phyloP scores from a whole-genome alignment of 1,140 invertebrate species.

The Procambarus virginalis region DNA sequence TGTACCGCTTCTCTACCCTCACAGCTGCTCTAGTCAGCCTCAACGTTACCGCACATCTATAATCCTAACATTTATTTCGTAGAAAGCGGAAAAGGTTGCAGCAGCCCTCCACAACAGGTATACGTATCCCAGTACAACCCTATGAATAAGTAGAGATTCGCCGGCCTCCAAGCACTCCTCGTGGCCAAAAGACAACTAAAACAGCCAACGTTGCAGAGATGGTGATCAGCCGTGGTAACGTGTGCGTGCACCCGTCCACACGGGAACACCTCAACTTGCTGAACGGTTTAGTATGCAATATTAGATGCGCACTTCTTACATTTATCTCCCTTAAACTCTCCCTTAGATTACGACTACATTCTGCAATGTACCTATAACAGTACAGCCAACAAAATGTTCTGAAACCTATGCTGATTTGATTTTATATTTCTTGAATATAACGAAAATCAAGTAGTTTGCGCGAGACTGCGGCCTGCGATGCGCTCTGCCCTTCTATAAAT shows the following conservation, averaged over 20 bases:
- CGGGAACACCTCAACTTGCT: neutral
- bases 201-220: slow-evolving; percentile 6
- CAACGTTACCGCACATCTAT: slow-evolving; percentile 44
- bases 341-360: neutral
- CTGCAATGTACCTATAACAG: neutral
- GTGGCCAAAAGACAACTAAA: neutral
- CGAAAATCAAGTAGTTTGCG: neutral
- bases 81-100: neutral
- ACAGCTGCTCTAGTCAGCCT: slow-evolving; percentile 52
- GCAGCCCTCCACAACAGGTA: neutral
- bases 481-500: slow-evolving; percentile 46
- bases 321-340: neutral
- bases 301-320: neutral
- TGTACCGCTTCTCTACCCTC: slow-evolving; percentile 33
- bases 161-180: neutral
- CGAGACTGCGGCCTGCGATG: neutral
- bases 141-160: neutral
- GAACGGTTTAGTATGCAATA: neutral
- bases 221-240: slow-evolving; percentile 9
- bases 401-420: too few relatives aligned
- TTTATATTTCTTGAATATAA: neutral
- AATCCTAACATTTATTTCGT: slow-evolving; percentile 31
- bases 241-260: neutral
- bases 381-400: neutral
- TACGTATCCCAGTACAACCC: neutral